Base-by-base conservation (phyloP, 2,113 vertebrate genomes). In the Pelecanoides urinatrix region DNA sequence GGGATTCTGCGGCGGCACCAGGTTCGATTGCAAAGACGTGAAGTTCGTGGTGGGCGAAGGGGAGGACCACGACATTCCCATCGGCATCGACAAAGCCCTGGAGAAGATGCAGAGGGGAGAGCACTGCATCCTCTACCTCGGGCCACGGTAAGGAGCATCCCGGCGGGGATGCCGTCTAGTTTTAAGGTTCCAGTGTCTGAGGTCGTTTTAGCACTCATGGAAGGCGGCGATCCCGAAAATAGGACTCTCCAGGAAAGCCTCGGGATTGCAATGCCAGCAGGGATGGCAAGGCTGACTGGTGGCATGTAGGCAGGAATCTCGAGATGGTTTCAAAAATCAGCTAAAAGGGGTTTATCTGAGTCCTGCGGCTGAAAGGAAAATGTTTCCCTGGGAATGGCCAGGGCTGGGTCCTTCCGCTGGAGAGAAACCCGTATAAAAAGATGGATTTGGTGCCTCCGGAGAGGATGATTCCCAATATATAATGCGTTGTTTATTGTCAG, bases 31-130 rank as follows among this genome's bases (percentile, higher is more conserved):
- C 96, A 98, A 99, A 94, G 99, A 99, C 0, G 98, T 99, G 90
- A 98, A 93, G 25, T 99, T 99, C 38, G 94, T 97, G 0, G 98
- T 99, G 65, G 99, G 99, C 0, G 99, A 99, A 96, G 98, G 98
- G 59, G 99, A 99, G 89, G 99, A 99, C 88, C 98, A 98, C 8
- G 98, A 98, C 62, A 98, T 99, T 97, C 99, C 99, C 45, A 98
- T 99, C 3, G 99, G 99, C 75, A 99, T 99, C 3, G 99, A 99
- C 97, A 98, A 99, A 89, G 99, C 99, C 82, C 98, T 99, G 98
- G 99, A 99, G 97, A 99, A 99, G 94, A 99, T 99, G 99, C 99
- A 99, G 96, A 98, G 98, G 86, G 99, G 98, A 97, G 99, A 99
- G 80, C 98, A 99, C 67, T 99, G 99, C 83, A 13, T 99, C 76